phyloP scores from a whole-genome alignment of 2,888 invertebrate species.

The Miltochrista miniata region DNA sequence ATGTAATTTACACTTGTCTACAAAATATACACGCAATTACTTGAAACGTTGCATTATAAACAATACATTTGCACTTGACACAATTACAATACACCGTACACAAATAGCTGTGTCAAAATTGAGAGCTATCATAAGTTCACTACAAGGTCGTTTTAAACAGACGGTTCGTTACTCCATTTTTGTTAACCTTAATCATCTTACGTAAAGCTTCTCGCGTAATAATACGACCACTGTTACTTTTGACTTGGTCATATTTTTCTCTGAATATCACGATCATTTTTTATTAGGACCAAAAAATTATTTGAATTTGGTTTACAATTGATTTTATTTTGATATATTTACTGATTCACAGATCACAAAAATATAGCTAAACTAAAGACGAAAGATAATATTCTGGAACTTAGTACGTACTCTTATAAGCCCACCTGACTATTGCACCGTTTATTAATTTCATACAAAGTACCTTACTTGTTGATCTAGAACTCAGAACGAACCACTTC shows the following conservation, averaged over 20 bases:
- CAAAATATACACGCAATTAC: not conserved
- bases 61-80: slow-evolving; percentile 34
- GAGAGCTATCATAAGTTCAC: slow-evolving; percentile 17
- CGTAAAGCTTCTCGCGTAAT: slow-evolving; percentile 40
- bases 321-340: too few species aligned
- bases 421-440: too few species aligned
- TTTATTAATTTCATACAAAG: too few species aligned
- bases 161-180: slow-evolving; percentile 37
- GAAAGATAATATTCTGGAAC: too few species aligned
- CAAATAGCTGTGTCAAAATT: slow-evolving; percentile 25
- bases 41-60: slow-evolving; percentile 3
- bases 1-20: not conserved
- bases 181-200: slow-evolving; percentile 50
- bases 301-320: too few species aligned
- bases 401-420: too few species aligned
- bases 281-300: too few species aligned
- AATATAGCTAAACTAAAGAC: too few species aligned
- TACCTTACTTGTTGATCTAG: too few species aligned
- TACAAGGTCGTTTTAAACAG: slow-evolving; percentile 19
- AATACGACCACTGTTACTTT: slow-evolving; percentile 3
- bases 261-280: too few species aligned
- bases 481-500: too few species aligned
- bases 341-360: too few species aligned
- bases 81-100: slow-evolving; percentile 13
- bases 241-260: slow-evolving; percentile 8